These are phyloP conservation scores for Dioctria rufipes DNA, from an alignment of 2,888 invertebrate genomes.

Conservation along the genomic window DNA sequence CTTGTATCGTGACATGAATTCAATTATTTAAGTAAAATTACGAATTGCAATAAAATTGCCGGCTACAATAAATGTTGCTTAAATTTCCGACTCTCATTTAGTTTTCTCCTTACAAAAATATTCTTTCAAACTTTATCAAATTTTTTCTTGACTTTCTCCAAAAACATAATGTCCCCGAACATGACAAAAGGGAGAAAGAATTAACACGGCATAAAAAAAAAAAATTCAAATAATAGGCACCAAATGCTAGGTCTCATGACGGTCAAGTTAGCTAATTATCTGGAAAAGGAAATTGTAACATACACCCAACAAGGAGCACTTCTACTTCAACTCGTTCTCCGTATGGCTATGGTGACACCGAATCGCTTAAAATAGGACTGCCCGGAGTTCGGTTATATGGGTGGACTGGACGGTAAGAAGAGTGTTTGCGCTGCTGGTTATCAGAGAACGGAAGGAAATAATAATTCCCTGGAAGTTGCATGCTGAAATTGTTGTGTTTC, in stretches of 20 bases:
- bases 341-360: background rate
- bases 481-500: conserved; percentile 55
- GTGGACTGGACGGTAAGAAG: background rate
- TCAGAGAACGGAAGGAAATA: conserved; percentile 56
- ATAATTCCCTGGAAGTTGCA: conserved; percentile 55
- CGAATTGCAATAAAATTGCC: too few relatives aligned
- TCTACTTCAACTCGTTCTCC: background rate
- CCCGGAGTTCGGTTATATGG: background rate
- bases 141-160: too few relatives aligned
- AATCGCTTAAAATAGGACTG: background rate
- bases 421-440: conserved; percentile 16
- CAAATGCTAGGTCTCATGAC: conserved; percentile 35
- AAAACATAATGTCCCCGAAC: too few relatives aligned
- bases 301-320: conserved; percentile 28
- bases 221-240: conserved; percentile 32
- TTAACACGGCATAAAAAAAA: background rate
- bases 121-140: too few relatives aligned
- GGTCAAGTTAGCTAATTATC: conserved; percentile 46
- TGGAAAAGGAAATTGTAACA: conserved; percentile 49
- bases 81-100: too few relatives aligned
- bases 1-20: too few relatives aligned
- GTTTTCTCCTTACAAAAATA: too few relatives aligned
- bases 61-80: too few relatives aligned
- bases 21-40: too few relatives aligned
- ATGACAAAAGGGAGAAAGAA: too few relatives aligned